Evolutionary conservation across 1,140 invertebrate genomes (phyloP), one percentile per base, ranked within the genome.

Genomic region (Liolophura sinensis): DNA sequence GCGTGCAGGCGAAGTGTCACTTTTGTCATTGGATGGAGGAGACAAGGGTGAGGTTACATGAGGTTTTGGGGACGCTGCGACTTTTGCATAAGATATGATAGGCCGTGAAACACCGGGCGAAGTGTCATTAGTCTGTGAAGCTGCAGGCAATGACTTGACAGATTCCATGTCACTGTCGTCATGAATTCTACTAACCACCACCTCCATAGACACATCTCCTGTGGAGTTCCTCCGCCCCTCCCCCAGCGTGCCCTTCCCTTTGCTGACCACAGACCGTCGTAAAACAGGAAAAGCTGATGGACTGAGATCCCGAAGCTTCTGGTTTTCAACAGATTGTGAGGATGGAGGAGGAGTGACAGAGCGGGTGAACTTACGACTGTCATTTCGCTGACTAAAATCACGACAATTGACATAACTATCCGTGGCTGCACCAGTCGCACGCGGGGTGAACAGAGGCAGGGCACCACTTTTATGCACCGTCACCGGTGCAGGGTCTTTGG

Each of bases 111-210:
- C 48, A 20, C 67, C 56, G 56, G 67, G 62, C 14, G 31, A 59
- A 51, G 49, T 24, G 56, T 62, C 60, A 64, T 60, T 68, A 40
- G 60, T 62, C 61, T 70, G 68, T 40, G 31, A 40, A 64, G 58
- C 67, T n/a, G 73, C 76, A 49, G 79, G 79, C 15, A 79, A 72
- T 27, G 79, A 79, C 69, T 78, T 79, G n/a, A 76, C 76, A 1
- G 78, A 79, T 52, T 77, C 79, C 48, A 78, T 71, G 63, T 81
- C 79, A 70, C 78, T 79, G 61, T 79, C 78, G 68, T 76, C 73
- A 52, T 69, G 69, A 60, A 64, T 60, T 64, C 72, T 73, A 14
- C 73, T 61, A 27, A 49, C 58, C 31, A 66, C 62, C 18, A 72
- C 63, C 24, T 68, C 73, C 46, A 68, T 70, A 16, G 69, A 68